Base-by-base conservation (phyloP, 37 sponge, comb jelly and placozoan genomes). In the Theonella swinhoei region DNA sequence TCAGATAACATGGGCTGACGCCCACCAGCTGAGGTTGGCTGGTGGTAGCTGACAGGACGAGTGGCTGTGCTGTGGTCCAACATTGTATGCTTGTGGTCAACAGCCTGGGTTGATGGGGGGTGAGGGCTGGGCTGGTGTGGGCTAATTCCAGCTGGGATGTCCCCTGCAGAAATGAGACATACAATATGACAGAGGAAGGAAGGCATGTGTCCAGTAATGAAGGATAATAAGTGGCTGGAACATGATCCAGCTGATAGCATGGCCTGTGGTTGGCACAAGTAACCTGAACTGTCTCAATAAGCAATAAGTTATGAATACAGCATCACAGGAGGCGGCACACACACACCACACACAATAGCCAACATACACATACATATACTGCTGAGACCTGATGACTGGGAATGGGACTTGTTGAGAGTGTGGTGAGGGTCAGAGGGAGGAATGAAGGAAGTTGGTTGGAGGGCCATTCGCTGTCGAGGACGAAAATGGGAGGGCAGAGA, bases 321-420 rank as follows among this genome's bases (percentile, higher is more conserved):
- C n/a, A n/a, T n/a, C n/a, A n/a, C n/a, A n/a, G n/a, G n/a, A n/a
- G n/a, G n/a, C n/a, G n/a, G n/a, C n/a, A n/a, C n/a, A n/a, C n/a
- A n/a, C n/a, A n/a, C n/a, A n/a, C n/a, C n/a, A n/a, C n/a, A n/a
- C n/a, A n/a, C n/a, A n/a, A n/a, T n/a, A n/a, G n/a, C n/a, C n/a
- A n/a, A n/a, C n/a, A n/a, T n/a, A n/a, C n/a, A n/a, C n/a, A n/a
- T n/a, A n/a, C n/a, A n/a, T n/a, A n/a, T n/a, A n/a, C n/a, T n/a
- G n/a, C n/a, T n/a, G n/a, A 23, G 31, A 81, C 82, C 72, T 61
- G 82, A 81, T n/a, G 82, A 81, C 30, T 29, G 39, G 32, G 82
- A 81, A 0, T 61, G 61, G n/a, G 62, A 23, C 54, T 26, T 70
- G 42, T 32, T 32, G 9, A 36, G 72, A 17, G 19, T 24, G 66